Evolutionary conservation across 2,113 vertebrate species (phyloP).

Genomic region (Emydura subglobosa): DNA sequence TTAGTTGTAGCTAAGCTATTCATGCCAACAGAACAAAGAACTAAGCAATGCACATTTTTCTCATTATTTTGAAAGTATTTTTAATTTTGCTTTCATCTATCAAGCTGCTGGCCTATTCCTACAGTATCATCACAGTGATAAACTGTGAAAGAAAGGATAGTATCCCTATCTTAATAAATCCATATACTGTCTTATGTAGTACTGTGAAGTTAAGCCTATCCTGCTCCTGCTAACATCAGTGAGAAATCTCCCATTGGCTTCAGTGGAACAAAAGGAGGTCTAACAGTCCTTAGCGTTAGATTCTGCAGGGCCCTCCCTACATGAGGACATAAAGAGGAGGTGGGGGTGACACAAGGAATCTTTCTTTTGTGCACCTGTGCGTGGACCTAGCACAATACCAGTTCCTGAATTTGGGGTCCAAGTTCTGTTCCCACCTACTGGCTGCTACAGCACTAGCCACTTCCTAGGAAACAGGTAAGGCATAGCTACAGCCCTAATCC

Average conservation of each 20-base stretch:
- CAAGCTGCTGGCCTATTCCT: neutral
- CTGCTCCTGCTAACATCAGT: neutral
- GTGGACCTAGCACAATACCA: neutral
- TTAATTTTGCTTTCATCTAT: neutral
- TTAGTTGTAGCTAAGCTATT: neutral
- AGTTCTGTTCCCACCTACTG: neutral
- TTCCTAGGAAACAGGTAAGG: fast-evolving
- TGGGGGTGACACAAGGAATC: neutral
- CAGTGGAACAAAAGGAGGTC: fast-evolving
- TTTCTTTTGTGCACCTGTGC: neutral
- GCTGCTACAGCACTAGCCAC: fast-evolving
- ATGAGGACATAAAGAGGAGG: fast-evolving
- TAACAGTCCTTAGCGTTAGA: neutral
- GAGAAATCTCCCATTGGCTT: neutral
- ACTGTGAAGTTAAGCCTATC: neutral
- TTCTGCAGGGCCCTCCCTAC: neutral
- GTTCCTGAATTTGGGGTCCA: neutral
- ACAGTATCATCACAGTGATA: neutral
- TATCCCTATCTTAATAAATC: neutral
- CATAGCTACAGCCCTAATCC: neutral
- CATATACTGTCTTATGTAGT: neutral
- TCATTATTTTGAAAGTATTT: neutral
- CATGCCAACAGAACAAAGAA: neutral
- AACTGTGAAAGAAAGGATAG: neutral
- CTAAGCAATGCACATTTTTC: neutral